Percentiles rank a stretch among this genome's conserved stretches.
phyloP scores from a whole-genome alignment of 2,113 vertebrate genomes.

The Laterallus jamaicensis region DNA sequence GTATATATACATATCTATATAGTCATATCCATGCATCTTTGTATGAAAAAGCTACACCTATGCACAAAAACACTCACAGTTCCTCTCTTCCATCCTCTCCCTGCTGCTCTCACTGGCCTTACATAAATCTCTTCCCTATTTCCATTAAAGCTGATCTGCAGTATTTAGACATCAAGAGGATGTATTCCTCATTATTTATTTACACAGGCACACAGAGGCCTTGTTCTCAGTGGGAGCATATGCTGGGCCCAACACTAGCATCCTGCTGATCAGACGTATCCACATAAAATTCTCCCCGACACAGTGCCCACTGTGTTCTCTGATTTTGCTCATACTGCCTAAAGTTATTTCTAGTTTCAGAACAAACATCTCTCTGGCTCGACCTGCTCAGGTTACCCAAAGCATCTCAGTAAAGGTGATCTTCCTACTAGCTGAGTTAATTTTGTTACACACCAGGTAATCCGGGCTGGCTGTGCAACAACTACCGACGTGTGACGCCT shows the following conservation, averaged over 20 bases:
- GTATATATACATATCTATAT: accelerated
- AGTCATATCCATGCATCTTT: background rate
- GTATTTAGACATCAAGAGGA: background rate
- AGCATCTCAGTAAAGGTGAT: background rate
- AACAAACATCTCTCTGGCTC: background rate
- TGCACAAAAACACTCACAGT: background rate
- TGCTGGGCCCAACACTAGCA: background rate
- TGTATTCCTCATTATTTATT: slow-evolving; percentile 2
- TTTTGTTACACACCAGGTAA: background rate
- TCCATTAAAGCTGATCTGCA: background rate
- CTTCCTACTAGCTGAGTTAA: background rate
- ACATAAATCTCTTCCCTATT: background rate
- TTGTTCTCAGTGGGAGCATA: background rate
- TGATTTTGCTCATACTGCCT: background rate
- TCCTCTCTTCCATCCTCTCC: background rate
- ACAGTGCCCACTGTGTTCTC: background rate
- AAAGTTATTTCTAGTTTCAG: background rate
- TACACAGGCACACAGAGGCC: background rate
- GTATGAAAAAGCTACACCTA: background rate
- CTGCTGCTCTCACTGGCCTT: background rate
- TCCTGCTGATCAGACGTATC: background rate
- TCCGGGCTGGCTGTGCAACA: background rate
- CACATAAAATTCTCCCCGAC: background rate
- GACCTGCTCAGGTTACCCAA: background rate
- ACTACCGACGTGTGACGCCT: accelerated